phyloP scores from a whole-genome alignment of 2,113 vertebrate genomes.

The Turnix velox region DNA sequence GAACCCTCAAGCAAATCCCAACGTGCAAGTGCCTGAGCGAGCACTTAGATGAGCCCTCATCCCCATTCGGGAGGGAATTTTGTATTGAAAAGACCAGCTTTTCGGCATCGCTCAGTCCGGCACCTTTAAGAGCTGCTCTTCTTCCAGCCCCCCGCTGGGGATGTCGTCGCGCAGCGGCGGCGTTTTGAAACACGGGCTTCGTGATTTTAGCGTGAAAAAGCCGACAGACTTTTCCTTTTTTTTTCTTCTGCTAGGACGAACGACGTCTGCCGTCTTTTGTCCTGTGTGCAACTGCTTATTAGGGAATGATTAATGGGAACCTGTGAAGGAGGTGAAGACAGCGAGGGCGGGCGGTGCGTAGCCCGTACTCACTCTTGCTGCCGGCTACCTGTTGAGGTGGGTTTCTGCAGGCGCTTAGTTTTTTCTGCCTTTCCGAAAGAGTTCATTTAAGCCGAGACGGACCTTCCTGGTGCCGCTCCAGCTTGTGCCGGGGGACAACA shows the following conservation, averaged over 20 bases:
- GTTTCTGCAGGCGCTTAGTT: neutral
- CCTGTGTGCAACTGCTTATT: neutral
- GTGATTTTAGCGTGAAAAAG: neutral
- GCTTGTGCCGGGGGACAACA: neutral
- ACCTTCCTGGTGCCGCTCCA: neutral
- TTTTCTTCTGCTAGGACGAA: neutral
- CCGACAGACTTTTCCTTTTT: neutral
- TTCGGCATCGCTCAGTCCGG: neutral
- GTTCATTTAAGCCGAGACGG: neutral
- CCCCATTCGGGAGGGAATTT: neutral
- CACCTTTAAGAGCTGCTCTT: rapidly evolving
- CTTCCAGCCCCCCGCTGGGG: neutral
- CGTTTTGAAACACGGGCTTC: rapidly evolving
- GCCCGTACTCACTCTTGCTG: neutral
- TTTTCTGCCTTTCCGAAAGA: neutral
- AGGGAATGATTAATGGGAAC: neutral
- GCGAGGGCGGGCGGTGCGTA: rapidly evolving
- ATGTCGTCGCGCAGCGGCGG: neutral
- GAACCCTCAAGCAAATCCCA: neutral
- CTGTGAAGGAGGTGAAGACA: neutral
- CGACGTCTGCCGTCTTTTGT: neutral
- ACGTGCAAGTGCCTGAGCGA: rapidly evolving
- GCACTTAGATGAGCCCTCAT: neutral
- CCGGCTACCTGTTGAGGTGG: neutral
- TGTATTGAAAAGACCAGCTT: rapidly evolving